A percentile compares a stretch with the other conserved stretches of the same genome.
These are phyloP conservation scores for Furcifer pardalis DNA, from an alignment of 2,797 vertebrate genomes.

Conservation along the genomic window DNA sequence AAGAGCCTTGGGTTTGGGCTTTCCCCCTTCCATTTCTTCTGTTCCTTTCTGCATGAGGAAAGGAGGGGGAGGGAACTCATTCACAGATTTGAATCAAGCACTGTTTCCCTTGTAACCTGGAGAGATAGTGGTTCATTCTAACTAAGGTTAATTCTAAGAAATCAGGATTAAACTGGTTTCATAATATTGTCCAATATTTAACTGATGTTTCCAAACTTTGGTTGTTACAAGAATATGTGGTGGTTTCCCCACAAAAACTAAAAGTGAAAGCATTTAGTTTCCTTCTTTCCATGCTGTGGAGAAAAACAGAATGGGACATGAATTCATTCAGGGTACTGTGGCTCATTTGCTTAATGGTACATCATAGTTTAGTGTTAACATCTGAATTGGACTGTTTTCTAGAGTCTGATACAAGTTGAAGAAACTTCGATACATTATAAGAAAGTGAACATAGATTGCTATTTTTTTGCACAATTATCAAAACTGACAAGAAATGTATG, in stretches of 20 bases:
- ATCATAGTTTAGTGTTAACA: not conserved
- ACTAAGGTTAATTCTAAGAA: not conserved
- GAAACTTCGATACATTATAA: conserved; percentile 29
- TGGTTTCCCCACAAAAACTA: not conserved
- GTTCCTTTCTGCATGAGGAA: not conserved
- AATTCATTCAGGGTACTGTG: not conserved
- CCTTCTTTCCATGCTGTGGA: not conserved
- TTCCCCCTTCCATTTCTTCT: not conserved
- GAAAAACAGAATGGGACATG: not conserved
- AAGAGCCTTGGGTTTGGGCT: not conserved
- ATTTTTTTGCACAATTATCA: not conserved
- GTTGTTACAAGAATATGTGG: not conserved
- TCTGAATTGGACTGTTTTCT: not conserved
- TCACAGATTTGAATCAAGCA: conserved; percentile 1
- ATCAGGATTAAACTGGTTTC: not conserved
- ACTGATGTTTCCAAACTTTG: not conserved
- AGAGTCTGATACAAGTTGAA: conserved; percentile 34
- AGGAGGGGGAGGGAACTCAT: not conserved
- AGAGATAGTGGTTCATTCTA: not conserved
- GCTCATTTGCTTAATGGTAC: not conserved
- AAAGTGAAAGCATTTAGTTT: not conserved
- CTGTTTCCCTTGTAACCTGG: not conserved
- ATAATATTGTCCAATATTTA: not conserved
- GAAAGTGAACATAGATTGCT: conserved; percentile 49
- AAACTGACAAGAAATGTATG: conserved; percentile 23